phyloP scores from a whole-genome alignment of 2,888 invertebrate genomes.

The Drosophila villosipedis region DNA sequence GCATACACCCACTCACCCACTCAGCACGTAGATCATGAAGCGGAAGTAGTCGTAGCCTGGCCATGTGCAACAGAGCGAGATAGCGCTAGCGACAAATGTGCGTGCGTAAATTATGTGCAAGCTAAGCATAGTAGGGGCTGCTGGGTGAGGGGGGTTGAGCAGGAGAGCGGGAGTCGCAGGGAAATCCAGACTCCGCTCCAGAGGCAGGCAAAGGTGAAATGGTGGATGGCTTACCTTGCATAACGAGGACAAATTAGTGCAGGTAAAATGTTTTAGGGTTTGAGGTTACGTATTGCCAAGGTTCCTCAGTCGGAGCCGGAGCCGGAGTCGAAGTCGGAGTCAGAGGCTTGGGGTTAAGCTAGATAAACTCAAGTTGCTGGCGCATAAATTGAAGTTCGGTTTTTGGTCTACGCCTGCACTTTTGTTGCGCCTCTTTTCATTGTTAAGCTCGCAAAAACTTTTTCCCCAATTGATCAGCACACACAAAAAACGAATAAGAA shows the following conservation, averaged over 20 bases:
- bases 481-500: constrained; percentile 9
- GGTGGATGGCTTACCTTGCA: constrained; percentile 55
- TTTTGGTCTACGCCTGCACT: constrained; percentile 47
- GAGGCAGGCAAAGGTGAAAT: constrained; percentile 38
- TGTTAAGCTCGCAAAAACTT: constrained; percentile 56
- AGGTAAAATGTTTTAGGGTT: constrained; percentile 9
- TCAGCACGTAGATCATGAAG: constrained; percentile 6
- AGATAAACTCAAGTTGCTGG: constrained; percentile 53
- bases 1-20: background rate
- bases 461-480: constrained; percentile 65
- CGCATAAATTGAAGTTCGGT: constrained; percentile 57
- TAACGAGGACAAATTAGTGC: constrained; percentile 69
- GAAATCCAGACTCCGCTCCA: constrained; percentile 35
- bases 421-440: constrained; percentile 25
- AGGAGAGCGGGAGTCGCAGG: constrained; percentile 3
- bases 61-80: constrained; percentile 42
- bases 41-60: constrained; percentile 29
- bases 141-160: background rate
- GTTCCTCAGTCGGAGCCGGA: background rate
- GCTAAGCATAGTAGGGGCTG: constrained; percentile 17
- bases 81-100: constrained; percentile 71
- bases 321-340: background rate
- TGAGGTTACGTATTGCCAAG: constrained; percentile 10
- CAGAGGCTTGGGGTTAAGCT: constrained; percentile 29
- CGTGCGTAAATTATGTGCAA: constrained; percentile 71